A percentile compares a stretch with the other conserved stretches of the same genome.
Conservation (phyloP, 2,888 invertebrate species). For the Zaprionus obscuricornis region DNA sequence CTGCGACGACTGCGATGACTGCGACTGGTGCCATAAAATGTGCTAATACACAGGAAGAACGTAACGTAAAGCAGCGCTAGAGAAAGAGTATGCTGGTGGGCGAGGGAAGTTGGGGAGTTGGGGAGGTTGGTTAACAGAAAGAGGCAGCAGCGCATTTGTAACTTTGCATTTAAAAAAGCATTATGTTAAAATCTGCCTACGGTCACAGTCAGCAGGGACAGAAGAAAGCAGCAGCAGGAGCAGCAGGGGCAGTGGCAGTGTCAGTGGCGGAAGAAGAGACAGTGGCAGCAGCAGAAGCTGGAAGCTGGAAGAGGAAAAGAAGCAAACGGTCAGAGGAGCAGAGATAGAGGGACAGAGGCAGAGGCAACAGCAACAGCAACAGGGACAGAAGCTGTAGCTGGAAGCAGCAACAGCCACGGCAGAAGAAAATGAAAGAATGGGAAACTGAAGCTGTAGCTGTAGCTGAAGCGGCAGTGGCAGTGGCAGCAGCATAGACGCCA, state of each 20-base stretch:
- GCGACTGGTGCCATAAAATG: constrained; percentile 70
- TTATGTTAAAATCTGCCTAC: constrained; percentile 77
- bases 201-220: constrained; percentile 55
- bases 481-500: constrained; percentile 35
- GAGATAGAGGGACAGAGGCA: constrained; percentile 8
- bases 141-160: constrained; percentile 67
- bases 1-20: constrained; percentile 1
- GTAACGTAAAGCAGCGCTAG: no score
- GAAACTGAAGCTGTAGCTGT: constrained; percentile 30
- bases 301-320: constrained; percentile 8
- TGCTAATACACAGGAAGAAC: constrained; percentile 69
- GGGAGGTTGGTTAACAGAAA: constrained; percentile 20
- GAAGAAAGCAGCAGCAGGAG: constrained; percentile 1
- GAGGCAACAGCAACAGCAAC: constrained; percentile 23
- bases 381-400: constrained; percentile 7
- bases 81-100: not conserved
- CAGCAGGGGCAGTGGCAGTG: constrained; percentile 30
- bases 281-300: constrained; percentile 13
- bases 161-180: constrained; percentile 78
- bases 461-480: not conserved
- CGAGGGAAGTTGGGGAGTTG: not conserved
- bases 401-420: constrained; percentile 11
- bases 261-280: not conserved
- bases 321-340: no score
- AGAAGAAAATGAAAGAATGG: constrained; percentile 1